Base-by-base conservation (phyloP, 1,140 invertebrate species). In the Drosophila melanogaster region DNA sequence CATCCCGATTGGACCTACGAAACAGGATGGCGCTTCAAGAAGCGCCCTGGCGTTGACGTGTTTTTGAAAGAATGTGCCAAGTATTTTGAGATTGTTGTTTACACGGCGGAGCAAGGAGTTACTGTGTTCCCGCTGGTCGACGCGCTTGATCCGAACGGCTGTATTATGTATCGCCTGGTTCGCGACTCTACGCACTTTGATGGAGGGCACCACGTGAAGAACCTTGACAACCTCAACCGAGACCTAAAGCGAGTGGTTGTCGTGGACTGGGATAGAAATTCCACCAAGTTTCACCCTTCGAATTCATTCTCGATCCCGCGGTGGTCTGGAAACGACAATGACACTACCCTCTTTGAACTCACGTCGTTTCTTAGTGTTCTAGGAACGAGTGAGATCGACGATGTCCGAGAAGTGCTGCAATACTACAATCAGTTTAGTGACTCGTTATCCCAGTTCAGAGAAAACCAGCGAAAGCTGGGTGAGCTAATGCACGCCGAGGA, bases 1-100 rank as follows among this genome's bases (percentile, higher is more conserved):
- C 97, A 99, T 93, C 98, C 99, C 1, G 98, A 99, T 92, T 99
- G 99, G 99, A 99, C 98, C 4, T 95, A 95, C 81, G 94, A 94
- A 83, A 95, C 94, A 43, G 95, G 95, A 24, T 95, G 94, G 94
- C 93, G 95, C 77, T 99, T 99, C 92, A 99, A 99, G 93, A 99
- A 99, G 92, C 94, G 99, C 47, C 99, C 99, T n/a, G 98, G 97
- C 41, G 94, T 99, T 0, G 98, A 99, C 86, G 95, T 97, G 67
- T 99, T 99, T 92, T 93, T 99, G 6, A 96, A 98, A 78, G 95
- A 97, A 81, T 94, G 98, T 40, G 96, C 96, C 38, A 97, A 98
- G 22, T 93, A 97, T 64, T 99, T 98, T 93, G 99, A 99, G 94
- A 95, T 99, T 76, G 98, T 99, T 12, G 95, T 99, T 38, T 99